These are phyloP conservation scores for Camponotus floridanus DNA, from an alignment of 1,140 invertebrate species.

Conservation along the genomic window DNA sequence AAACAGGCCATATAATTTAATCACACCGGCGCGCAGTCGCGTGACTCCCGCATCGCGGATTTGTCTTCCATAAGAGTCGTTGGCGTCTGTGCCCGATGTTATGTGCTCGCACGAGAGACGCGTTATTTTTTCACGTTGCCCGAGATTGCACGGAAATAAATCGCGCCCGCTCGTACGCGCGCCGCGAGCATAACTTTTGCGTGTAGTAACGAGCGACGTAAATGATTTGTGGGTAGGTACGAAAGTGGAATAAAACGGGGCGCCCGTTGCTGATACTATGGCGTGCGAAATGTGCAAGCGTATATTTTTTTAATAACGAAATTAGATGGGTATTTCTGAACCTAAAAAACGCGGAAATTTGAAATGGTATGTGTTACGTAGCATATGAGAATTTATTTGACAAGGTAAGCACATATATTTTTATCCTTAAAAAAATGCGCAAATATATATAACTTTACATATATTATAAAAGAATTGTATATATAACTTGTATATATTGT, in stretches of 20 bases:
- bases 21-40: constrained; percentile 66
- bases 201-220: constrained; percentile 45
- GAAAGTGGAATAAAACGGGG: constrained; percentile 68
- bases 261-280: constrained; percentile 43
- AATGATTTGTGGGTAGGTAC: constrained; percentile 68
- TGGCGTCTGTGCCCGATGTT: constrained; percentile 37
- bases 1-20: constrained; percentile 76
- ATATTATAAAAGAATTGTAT: not conserved
- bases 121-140: constrained; percentile 62
- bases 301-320: constrained; percentile 50
- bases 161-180: constrained; percentile 61
- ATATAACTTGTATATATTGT: too few species aligned
- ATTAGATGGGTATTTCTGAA: constrained; percentile 36
- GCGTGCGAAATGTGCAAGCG: constrained; percentile 37
- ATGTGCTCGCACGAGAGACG: constrained; percentile 28
- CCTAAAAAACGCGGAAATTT: not conserved
- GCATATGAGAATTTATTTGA: constrained; percentile 40
- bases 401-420: not conserved
- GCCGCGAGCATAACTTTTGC: constrained; percentile 68
- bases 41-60: constrained; percentile 69
- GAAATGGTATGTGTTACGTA: not conserved
- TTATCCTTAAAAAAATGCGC: not conserved
- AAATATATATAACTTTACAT: not conserved
- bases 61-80: constrained; percentile 60
- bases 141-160: constrained; percentile 73